phyloP scores from a whole-genome alignment of 2,888 invertebrate species.

The Tachina fera region DNA sequence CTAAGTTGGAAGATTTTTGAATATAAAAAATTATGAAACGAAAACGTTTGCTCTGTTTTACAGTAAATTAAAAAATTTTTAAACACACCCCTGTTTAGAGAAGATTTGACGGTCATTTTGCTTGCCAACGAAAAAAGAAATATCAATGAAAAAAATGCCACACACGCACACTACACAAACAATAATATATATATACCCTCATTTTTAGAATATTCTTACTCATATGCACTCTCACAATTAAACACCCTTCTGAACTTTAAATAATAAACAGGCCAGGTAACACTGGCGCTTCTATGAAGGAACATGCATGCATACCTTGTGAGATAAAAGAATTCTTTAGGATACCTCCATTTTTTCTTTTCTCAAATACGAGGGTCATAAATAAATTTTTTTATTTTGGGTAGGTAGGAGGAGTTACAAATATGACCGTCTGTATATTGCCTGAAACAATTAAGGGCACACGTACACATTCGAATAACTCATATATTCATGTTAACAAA shows the following conservation, averaged over 20 bases:
- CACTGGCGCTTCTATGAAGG: slow-evolving; percentile 11
- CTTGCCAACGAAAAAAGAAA: slow-evolving; percentile 7
- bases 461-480: not conserved
- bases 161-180: not conserved
- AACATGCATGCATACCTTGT: slow-evolving; percentile 4
- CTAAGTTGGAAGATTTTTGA: not conserved
- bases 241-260: slow-evolving; percentile 37
- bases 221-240: slow-evolving; percentile 15
- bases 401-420: slow-evolving; percentile 53
- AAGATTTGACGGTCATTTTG: slow-evolving; percentile 37
- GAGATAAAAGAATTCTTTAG: slow-evolving; percentile 7
- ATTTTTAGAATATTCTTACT: slow-evolving; percentile 25
- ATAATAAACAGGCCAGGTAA: slow-evolving; percentile 30
- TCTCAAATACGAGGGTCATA: slow-evolving; percentile 40
- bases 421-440: not conserved
- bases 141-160: not conserved
- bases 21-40: not conserved
- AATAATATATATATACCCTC: not conserved
- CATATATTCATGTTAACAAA: not conserved
- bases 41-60: not conserved
- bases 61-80: not conserved
- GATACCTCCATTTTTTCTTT: slow-evolving; percentile 47
- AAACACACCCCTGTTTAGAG: slow-evolving; percentile 48
- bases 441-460: not conserved
- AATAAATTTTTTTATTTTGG: slow-evolving; percentile 7